Evolutionary conservation across 1,140 invertebrate genomes (phyloP), one percentile per base, ranked within the genome.

Genomic region (Telenomus remus): DNA sequence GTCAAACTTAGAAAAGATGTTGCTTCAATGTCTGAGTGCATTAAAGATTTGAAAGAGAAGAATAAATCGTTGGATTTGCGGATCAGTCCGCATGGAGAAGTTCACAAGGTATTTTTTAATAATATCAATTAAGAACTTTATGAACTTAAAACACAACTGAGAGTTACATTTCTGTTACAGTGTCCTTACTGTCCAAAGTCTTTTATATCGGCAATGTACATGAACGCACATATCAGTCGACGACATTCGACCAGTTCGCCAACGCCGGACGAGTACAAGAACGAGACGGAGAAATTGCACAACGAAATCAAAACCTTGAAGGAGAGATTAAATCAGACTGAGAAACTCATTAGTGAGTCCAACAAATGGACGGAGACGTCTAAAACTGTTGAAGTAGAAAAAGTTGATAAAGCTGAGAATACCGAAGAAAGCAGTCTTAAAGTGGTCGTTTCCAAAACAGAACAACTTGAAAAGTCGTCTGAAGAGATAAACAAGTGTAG

Each of bases 261-360:
- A 12, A 69, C 76, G 10, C 82, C 86, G 8, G 83, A 88, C 12
- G 79, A 85, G 48, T 88, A 87, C 55, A 82, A 84, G 65, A 78
- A 65, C n/a, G 89, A 91, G 76, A 88, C 89, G 1, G 89, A 91
- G 73, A 89, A 88, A 82, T 75, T 91, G 4, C 85, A 91, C 12
- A 84, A 85, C 34, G 90, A 91, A 76, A 91, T 91, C 55, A 91
- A 91, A 80, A 88, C 87, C 44, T 74, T 91, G 7, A 91, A 91
- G 75, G 90, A 91, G 69, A 85, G 89, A 68, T 57, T 91, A 0
- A 91, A 91, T 79, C 84, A 84, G 66, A 89, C 89, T 79, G 88
- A 91, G 80, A 87, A 88, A 81, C 64, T 90, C 76, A 89, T 88
- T 82, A 87, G 76, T 35, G 81, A 82, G 80, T 79, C 60, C 70